These are phyloP conservation scores for Scaptomyza caliginosa DNA, from an alignment of 2,888 invertebrate species.

Conservation along the genomic window DNA sequence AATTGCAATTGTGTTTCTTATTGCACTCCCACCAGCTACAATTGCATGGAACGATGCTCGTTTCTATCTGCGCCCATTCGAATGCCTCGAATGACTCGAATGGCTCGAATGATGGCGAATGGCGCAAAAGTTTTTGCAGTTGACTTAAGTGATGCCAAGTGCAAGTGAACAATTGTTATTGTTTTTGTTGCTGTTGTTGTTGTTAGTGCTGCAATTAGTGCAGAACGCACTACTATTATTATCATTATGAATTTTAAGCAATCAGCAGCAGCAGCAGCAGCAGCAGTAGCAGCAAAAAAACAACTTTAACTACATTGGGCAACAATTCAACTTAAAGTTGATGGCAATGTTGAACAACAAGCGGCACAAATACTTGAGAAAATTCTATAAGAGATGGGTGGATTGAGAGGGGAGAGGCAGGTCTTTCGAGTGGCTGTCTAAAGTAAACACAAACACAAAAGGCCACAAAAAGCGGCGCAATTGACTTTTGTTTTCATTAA, in stretches of 20 bases:
- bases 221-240: constrained; percentile 66
- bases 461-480: constrained; percentile 57
- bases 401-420: background rate
- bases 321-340: constrained; percentile 66
- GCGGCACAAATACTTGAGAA: constrained; percentile 11
- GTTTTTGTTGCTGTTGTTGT: constrained; percentile 29
- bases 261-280: constrained; percentile 52
- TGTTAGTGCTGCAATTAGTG: constrained; percentile 68
- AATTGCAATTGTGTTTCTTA: constrained; percentile 9
- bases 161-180: constrained; percentile 67
- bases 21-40: background rate
- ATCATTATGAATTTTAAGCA: constrained; percentile 79
- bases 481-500: constrained; percentile 69
- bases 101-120: constrained; percentile 50
- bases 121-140: constrained; percentile 59
- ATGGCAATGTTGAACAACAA: constrained; percentile 32
- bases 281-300: constrained; percentile 1
- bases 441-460: constrained; percentile 46
- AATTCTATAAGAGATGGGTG: background rate
- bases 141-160: constrained; percentile 67
- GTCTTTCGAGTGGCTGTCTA: constrained; percentile 26
- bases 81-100: constrained; percentile 44
- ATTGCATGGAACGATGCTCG: constrained; percentile 4
- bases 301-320: constrained; percentile 32
- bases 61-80: constrained; percentile 40